These are phyloP conservation scores for Alca torda DNA, from an alignment of 2,797 vertebrate species.

Conservation along the genomic window DNA sequence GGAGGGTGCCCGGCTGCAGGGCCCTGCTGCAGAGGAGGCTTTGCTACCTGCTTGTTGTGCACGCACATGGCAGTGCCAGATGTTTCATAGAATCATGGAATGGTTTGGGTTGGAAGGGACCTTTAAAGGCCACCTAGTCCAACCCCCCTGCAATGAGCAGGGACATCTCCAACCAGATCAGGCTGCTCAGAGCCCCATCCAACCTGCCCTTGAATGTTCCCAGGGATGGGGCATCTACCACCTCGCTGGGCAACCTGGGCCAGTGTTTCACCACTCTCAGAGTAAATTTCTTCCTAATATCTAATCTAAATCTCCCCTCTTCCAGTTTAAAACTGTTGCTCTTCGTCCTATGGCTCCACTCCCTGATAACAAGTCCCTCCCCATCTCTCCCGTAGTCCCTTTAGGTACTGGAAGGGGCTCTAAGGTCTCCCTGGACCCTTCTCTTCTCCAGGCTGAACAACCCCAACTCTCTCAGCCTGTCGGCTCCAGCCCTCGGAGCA, in stretches of 20 bases:
- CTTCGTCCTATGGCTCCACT: neutral
- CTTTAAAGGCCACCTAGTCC: neutral
- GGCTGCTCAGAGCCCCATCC: neutral
- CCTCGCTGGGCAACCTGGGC: neutral
- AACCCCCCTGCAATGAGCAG: no score
- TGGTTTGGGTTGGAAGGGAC: neutral
- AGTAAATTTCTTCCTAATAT: neutral
- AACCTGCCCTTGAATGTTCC: neutral
- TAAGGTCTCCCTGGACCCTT: neutral
- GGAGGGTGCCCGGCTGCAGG: neutral
- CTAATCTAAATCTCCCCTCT: neutral
- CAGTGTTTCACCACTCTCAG: neutral
- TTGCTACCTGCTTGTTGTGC: fast-evolving
- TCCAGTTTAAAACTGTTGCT: neutral
- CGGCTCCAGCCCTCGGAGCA: neutral
- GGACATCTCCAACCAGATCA: neutral
- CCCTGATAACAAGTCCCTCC: neutral
- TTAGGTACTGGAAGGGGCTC: neutral
- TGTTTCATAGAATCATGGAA: neutral
- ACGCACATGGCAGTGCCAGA: fast-evolving
- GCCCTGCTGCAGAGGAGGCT: neutral
- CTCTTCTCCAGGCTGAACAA: neutral
- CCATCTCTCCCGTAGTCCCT: no score
- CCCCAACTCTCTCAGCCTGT: neutral
- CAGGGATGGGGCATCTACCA: neutral